Evolutionary conservation across 2,797 vertebrate species (phyloP), one percentile per base, ranked within the genome.

Genomic region (Catamblyrhynchus diadema): DNA sequence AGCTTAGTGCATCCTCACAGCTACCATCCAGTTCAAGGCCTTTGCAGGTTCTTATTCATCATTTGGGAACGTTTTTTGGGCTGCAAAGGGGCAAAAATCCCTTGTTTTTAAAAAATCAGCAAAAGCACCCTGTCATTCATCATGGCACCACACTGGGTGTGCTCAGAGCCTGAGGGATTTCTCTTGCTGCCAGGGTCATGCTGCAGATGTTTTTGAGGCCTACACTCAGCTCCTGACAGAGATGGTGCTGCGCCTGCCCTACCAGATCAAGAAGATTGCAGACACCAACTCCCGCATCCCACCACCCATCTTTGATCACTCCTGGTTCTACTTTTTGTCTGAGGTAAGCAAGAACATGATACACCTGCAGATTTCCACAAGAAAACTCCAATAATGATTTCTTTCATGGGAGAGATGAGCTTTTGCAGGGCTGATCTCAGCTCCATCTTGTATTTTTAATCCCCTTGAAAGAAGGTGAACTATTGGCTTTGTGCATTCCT

Each of bases 261-360:
- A 99, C 97, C 99, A 99, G 97, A 99, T 99, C 96, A 99, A 99
- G 96, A 99, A 99, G 97, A 99, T 99, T 7, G 99, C 99, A 0
- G 99, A 99, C 89, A 98, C 98, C 64, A 99, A 99, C 91, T 98
- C 99, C 21, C 98, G 99, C 44, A 99, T 99, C 83, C 99, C 99
- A 4, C 99, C 99, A 0, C 99, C 99, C 22, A 98, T 99, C 88
- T 99, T 99, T 64, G 99, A 99, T 95, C 99, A 99, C 92, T 99
- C 99, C 24, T 99, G 99, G 99, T 99, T 99, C 97, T 99, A 99
- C 97, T 99, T 98, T 93, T 97, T 99, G 64, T 99, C 99, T 21
- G 99, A 99, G 98, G 99, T 99, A 94, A 95, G 96, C 94, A 59
- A 82, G 13, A 80, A 28, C 0, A 0, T 11, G 27, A 30, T 25